Evolutionary conservation across 2,797 vertebrate species (phyloP), one percentile per base, ranked within the genome.

Genomic region (Alca torda): DNA sequence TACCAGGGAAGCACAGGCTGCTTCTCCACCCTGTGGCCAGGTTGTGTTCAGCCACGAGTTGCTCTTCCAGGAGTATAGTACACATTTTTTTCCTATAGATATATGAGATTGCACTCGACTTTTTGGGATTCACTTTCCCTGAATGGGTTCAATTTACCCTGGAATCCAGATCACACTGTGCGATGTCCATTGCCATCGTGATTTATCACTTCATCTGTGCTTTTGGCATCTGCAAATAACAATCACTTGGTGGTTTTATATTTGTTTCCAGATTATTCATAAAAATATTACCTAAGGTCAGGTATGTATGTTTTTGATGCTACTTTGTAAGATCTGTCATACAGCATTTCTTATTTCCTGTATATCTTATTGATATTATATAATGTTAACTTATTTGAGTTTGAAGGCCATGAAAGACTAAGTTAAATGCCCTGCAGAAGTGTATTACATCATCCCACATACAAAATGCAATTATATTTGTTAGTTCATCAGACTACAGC

Each of bases 101-200:
- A 43, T 25, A 78, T 16, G 21, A 81, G 33, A 18, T 50, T 74
- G 64, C 30, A 63, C 57, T 86, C 28, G 16, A 41, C 54, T 84
- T 74, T 84, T 64, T 48, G 89, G 45, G 64, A 81, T 67, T n/a
- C 8, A 14, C 23, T 81, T 76, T 76, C 50, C 84, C 53, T 57
- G 63, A 89, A 57, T 37, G 68, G 39, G 17, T 61, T n/a, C 31
- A 82, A n/a, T 87, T 93, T 93, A 60, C 50, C 41, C 41, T 68
- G 63, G 67, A 78, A 95, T 89, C 46, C 43, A 76, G 46, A 69
- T 16, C 4, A 1, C 6, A 4, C n/a, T 41, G 13, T 64, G 45
- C 5, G 3, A 53, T 68, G 33, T 63, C 37, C 1, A 0, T 45
- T 91, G n/a, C 48, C n/a, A 41, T 80, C 0, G 0, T 63, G 35